Base-by-base conservation (phyloP, 2,888 invertebrate genomes). In the Tetanocera ferruginea region DNA sequence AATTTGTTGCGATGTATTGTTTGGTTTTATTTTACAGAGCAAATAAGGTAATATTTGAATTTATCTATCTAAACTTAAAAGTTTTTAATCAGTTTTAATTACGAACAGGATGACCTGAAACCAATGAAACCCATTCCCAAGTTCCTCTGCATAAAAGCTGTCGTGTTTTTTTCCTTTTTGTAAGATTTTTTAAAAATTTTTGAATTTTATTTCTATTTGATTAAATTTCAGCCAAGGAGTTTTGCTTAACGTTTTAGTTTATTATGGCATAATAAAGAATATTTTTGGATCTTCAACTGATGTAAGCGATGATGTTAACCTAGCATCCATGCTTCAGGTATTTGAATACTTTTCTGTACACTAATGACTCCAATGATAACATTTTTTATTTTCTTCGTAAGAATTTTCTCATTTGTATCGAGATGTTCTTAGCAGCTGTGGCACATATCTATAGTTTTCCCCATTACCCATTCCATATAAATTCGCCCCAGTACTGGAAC, bases 101-200 rank as follows among this genome's bases (percentile, higher is more conserved):
- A 66, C 19, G 49, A 43, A 19, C 76, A 88, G 86, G 86, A 87
- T 76, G 97, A 97, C 89, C 90, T 98, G 67, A 93, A 93, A 83
- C 97, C 98, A 5, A 97, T 98, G 95, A 95, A 94, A 87, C 98
- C 98, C 0, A 92, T 98, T 82, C 96, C 97, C 67, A 98, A 98
- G 90, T 98, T 98, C 91, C 91, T 98, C 74, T 98, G 98, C 90
- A 98, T 98, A 84, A 98, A 98, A 91, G 97, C 97, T 82, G 98
- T 98, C 76, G 97, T 98, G 31, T 98, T 98, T 91, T 97, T 98
- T 89, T 98, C 98, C 67, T 98, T 98, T 91, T 98, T 98, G 98
- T 98, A 93, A 95, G 82, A 75, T 66, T 66, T n/a, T 37, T 14
- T 9, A 5, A 66, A 37, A 25, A 25, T 19, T n/a, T 67, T 55